These are phyloP conservation scores for Protomyctophum bolini DNA, from an alignment of 2,113 vertebrate genomes.

Conservation along the genomic window DNA sequence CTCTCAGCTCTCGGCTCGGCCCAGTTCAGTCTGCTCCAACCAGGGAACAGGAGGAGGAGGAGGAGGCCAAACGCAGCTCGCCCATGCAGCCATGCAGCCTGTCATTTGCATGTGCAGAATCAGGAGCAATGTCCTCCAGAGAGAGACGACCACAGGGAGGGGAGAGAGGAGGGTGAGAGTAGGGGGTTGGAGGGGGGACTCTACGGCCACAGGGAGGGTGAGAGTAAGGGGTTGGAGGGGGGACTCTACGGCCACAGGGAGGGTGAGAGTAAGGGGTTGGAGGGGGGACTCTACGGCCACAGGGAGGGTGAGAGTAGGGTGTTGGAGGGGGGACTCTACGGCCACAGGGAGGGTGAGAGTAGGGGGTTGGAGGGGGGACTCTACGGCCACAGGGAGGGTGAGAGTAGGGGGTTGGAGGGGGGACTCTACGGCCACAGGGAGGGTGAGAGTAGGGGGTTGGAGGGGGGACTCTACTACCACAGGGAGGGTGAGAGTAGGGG, in stretches of 20 bases:
- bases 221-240: not conserved
- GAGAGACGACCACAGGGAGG: slow-evolving; percentile 56
- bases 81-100: not conserved
- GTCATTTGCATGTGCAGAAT: slow-evolving; percentile 74
- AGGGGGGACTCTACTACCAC: too few relatives aligned
- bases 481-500: slow-evolving; percentile 28
- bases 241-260: slow-evolving; percentile 47
- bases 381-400: too few relatives aligned
- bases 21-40: slow-evolving; percentile 58
- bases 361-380: not conserved
- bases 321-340: slow-evolving; percentile 18
- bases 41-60: slow-evolving; percentile 47
- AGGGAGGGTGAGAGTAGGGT: too few relatives aligned
- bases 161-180: slow-evolving; percentile 42
- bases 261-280: slow-evolving; percentile 11
- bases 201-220: too few relatives aligned
- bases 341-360: slow-evolving; percentile 41
- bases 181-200: not conserved
- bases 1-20: slow-evolving; percentile 44
- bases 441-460: too few relatives aligned
- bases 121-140: slow-evolving; percentile 63
- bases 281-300: too few relatives aligned
- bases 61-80: slow-evolving; percentile 14
- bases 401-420: not conserved
- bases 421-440: slow-evolving; percentile 44